Conservation (phyloP, 1,140 invertebrate genomes). For the Cydia strobilella region DNA sequence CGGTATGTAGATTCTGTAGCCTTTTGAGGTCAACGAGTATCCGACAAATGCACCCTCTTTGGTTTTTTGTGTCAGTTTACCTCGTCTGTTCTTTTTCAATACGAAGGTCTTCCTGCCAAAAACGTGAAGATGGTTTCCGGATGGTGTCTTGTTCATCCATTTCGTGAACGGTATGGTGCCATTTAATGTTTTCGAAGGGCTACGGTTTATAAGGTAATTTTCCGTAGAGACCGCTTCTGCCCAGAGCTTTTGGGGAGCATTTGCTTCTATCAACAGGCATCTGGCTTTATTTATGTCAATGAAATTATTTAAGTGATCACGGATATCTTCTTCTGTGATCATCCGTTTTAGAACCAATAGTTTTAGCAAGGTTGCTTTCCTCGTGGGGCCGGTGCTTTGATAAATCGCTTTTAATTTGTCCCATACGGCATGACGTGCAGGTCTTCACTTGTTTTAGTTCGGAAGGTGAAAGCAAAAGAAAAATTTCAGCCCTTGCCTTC, state of each 20-base stretch:
- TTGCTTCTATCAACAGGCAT: slow-evolving; percentile 58
- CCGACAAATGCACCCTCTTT: no score
- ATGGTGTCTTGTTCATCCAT: slow-evolving; percentile 32
- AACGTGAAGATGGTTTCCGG: slow-evolving; percentile 28
- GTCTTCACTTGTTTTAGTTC: no score
- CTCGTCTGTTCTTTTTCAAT: slow-evolving; percentile 20
- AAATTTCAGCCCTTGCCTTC: no score
- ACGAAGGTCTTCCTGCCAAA: slow-evolving; percentile 32
- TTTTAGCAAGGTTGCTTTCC: slow-evolving; percentile 33
- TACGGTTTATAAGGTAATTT: slow-evolving; percentile 34
- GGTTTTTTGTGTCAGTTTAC: not conserved
- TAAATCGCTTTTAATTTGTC: slow-evolving; percentile 24
- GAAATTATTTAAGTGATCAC: slow-evolving; percentile 36
- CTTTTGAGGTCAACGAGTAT: no score
- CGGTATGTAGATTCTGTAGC: no score
- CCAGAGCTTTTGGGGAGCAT: slow-evolving; percentile 66
- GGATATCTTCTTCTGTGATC: slow-evolving; percentile 9
- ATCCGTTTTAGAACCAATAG: slow-evolving; percentile 32
- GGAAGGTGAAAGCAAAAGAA: no score
- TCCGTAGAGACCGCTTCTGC: slow-evolving; percentile 71
- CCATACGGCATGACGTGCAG: slow-evolving; percentile 17
- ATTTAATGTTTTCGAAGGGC: slow-evolving; percentile 22
- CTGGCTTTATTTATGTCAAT: slow-evolving; percentile 54
- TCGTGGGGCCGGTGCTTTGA: slow-evolving; percentile 26
- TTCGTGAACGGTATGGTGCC: slow-evolving; percentile 21